These are phyloP conservation scores for Sebastes taczanowskii DNA, from an alignment of 2,797 vertebrate species.

Conservation along the genomic window DNA sequence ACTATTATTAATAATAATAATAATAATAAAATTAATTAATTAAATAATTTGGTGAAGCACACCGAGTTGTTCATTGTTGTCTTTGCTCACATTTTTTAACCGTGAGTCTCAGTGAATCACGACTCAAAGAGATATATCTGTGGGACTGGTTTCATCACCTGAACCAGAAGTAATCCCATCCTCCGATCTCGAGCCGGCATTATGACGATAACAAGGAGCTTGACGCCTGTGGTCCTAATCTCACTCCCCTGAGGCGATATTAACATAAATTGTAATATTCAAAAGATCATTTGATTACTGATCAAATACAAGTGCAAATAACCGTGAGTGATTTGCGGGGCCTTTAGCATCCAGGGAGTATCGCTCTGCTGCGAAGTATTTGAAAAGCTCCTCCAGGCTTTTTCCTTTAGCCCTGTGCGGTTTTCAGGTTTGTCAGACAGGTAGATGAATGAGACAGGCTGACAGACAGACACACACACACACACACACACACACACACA, in stretches of 20 bases:
- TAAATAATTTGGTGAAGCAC: background rate
- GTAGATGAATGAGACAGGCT: conserved; percentile 9
- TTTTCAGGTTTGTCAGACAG: conserved; percentile 16
- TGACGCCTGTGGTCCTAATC: background rate
- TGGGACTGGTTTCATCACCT: conserved; percentile 12
- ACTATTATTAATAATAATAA: too few species aligned
- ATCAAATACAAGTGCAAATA: conserved; percentile 22
- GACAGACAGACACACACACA: too few species aligned
- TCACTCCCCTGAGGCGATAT: conserved; percentile 4
- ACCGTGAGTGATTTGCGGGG: background rate
- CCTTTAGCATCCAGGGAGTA: background rate
- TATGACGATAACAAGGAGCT: background rate
- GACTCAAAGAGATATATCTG: background rate
- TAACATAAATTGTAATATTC: conserved; percentile 10
- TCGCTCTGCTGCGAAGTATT: background rate
- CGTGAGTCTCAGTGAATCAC: background rate
- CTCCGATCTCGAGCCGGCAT: background rate
- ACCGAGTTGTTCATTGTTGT: background rate
- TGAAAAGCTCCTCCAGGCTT: conserved; percentile 7
- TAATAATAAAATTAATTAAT: too few species aligned
- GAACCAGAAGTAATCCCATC: background rate
- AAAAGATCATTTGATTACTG: conserved; percentile 14
- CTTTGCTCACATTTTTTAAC: conserved; percentile 6
- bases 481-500: background rate
- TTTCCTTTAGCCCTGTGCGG: background rate